Percentiles rank a stretch among this genome's conserved stretches.
phyloP scores from a whole-genome alignment of 1,140 invertebrate species.

The Pollicipes pollicipes region DNA sequence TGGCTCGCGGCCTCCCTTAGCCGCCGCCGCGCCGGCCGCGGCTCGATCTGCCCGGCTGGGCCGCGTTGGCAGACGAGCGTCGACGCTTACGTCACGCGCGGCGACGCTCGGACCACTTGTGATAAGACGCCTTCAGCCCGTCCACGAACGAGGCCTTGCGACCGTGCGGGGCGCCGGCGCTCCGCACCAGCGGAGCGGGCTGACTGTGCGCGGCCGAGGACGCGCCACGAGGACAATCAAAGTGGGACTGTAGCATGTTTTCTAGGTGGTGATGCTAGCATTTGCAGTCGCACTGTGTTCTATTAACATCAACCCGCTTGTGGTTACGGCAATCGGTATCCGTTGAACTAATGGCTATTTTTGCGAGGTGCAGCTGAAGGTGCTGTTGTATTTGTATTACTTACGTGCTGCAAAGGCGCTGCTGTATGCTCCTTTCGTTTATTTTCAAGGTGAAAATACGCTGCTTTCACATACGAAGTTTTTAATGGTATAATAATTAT shows the following conservation, averaged over 20 bases:
- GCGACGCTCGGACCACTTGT: neutral
- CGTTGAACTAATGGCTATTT: neutral
- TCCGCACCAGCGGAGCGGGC: neutral
- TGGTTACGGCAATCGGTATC: neutral
- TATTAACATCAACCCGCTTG: neutral
- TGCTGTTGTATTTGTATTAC: neutral
- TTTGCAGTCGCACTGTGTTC: neutral
- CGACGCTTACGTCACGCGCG: neutral
- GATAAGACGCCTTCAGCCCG: neutral
- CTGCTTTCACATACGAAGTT: neutral
- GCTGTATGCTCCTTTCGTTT: neutral
- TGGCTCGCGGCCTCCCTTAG: neutral
- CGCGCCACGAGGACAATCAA: neutral
- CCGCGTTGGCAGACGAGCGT: neutral
- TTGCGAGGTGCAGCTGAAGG: neutral
- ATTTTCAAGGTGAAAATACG: neutral
- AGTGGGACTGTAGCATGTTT: neutral
- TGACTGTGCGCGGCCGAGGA: neutral
- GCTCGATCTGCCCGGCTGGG: too few species aligned
- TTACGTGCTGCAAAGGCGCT: neutral
- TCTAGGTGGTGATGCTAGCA: neutral
- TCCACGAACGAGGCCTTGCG: neutral
- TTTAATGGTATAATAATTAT: neutral
- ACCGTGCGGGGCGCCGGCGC: neutral
- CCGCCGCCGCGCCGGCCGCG: too few species aligned